Conservation (phyloP, 2,797 vertebrate genomes). For the Triplophysa yarkandensis region DNA sequence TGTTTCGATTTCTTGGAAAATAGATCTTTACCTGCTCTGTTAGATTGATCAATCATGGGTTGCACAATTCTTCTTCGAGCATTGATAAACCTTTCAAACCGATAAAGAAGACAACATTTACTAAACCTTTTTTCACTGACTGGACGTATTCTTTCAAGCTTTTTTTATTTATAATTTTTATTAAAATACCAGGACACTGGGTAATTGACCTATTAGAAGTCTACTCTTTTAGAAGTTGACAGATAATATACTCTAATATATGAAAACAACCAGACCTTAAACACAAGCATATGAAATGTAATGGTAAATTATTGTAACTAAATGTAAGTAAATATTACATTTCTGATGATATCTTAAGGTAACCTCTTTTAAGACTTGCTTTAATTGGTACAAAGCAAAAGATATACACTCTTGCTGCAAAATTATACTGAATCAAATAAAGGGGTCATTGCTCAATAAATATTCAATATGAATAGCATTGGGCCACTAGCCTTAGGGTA, state of each 20-base stretch:
- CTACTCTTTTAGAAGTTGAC: slow-evolving; percentile 9
- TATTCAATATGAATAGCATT: slow-evolving; percentile 60
- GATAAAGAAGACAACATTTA: slow-evolving; percentile 33
- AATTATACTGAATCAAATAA: slow-evolving; percentile 49
- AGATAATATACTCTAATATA: slow-evolving; percentile 23
- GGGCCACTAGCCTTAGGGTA: slow-evolving; percentile 55
- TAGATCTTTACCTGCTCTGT: slow-evolving; percentile 88
- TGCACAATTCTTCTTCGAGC: slow-evolving; percentile 98
- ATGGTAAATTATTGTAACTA: neutral
- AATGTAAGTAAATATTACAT: neutral
- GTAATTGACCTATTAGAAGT: slow-evolving; percentile 40
- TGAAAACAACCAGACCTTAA: slow-evolving; percentile 35
- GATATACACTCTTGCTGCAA: slow-evolving; percentile 37
- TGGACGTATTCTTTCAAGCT: too few species aligned
- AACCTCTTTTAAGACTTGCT: slow-evolving; percentile 12
- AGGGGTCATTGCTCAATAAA: slow-evolving; percentile 48
- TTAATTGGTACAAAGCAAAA: neutral
- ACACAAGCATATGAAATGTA: neutral
- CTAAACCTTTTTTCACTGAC: slow-evolving; percentile 23
- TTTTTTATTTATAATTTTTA: too few species aligned
- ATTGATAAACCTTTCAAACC: slow-evolving; percentile 91
- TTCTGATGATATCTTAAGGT: slow-evolving; percentile 5
- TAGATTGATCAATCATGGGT: slow-evolving; percentile 98
- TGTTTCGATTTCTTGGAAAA: neutral
- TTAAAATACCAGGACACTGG: slow-evolving; percentile 26